Evolutionary conservation across 2,888 invertebrate species (phyloP).

Genomic region (Cheilosia vulpina): DNA sequence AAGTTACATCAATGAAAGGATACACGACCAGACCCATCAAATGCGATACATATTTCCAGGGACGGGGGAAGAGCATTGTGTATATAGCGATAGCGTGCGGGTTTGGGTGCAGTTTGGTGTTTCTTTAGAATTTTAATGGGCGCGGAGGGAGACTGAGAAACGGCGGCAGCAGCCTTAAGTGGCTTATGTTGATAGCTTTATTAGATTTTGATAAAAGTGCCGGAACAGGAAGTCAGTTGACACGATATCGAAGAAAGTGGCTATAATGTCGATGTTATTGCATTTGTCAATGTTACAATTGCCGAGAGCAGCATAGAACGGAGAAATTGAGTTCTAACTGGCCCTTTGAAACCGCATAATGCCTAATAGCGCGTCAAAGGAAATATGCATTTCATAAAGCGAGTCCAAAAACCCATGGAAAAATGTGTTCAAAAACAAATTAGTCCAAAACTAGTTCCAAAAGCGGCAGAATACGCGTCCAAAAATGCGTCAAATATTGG

Average conservation of each 20-base stretch:
- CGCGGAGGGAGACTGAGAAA: conserved; percentile 22
- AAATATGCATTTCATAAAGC: no score
- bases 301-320: no score
- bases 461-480: no score
- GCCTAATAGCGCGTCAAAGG: no score
- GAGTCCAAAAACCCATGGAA: no score
- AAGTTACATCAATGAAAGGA: conserved; percentile 80
- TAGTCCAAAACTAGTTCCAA: no score
- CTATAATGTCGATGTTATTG: not conserved
- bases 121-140: conserved; percentile 50
- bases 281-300: no score
- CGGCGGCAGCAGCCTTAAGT: conserved; percentile 36
- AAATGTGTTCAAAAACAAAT: no score
- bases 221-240: conserved; percentile 52
- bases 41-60: conserved; percentile 34
- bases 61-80: conserved; percentile 59
- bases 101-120: conserved; percentile 52
- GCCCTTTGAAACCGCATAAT: no score
- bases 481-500: no score
- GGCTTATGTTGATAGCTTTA: conserved; percentile 65
- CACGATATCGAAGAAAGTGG: not conserved
- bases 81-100: conserved; percentile 63
- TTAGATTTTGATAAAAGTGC: conserved; percentile 49
- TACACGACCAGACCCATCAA: conserved; percentile 38
- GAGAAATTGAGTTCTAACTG: no score